Evolutionary conservation across 2,797 vertebrate species (phyloP), one percentile per base, ranked within the genome.

Genomic region (Siniperca undulata): DNA sequence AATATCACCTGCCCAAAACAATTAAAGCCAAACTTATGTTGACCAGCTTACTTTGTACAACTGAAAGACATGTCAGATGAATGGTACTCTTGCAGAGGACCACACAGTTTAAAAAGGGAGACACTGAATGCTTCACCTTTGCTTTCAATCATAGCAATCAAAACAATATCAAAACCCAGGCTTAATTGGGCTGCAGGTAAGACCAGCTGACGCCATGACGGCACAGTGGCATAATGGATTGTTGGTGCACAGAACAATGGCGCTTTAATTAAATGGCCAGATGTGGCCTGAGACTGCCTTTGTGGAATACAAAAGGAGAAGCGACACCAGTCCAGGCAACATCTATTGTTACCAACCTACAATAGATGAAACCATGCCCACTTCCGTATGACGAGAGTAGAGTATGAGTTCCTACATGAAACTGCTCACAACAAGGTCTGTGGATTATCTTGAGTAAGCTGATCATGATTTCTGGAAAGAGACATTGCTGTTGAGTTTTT

Each of bases 211-310:
- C 17, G 20, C 60, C 65, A 14, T 9, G 13, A n/a, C 7, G 9
- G 20, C 69, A 22, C 30, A 27, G 20, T 13, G 36, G 24, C 10
- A 62, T 65, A 53, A 78, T 34, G 38, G 38, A 66, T 36, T 30
- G 40, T 5, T 58, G 13, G 12, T 19, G 46, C n/a, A 7, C 62
- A 65, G 14, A 68, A 82, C 50, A 87, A 80, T 46, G 50, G 1
- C 1, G 12, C n/a, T 71, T 80, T 83, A 80, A 81, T 81, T 42
- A 36, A 30, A 56, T 19, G 38, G 0, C 38, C 72, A 87, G 81
- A 87, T 81, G 81, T 17, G 67, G 13, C 40, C 24, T 7, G 20
- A 46, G 56, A 52, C 60, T 40, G 40, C 8, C 50, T 60, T 61
- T 36, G 11, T 14, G 30, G 44, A 68, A 68, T 24, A 69, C 66